A percentile compares a stretch with the other conserved stretches of the same genome.
Conservation (phyloP, 1,140 invertebrate genomes). For the Bombyx mandarina region DNA sequence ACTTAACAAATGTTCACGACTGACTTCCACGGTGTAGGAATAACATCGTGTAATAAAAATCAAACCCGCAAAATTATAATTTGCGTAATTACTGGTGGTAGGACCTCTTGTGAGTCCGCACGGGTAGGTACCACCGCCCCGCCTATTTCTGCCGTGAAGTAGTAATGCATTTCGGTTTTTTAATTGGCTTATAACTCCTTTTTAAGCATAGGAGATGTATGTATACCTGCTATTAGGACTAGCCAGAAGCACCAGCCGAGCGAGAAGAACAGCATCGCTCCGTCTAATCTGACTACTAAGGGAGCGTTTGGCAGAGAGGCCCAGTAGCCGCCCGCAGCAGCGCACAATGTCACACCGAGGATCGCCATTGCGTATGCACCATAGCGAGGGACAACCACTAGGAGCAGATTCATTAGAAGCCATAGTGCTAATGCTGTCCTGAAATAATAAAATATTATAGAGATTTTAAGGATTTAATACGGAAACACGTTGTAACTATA, state of each 20-base stretch:
- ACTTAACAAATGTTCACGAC: too few species aligned
- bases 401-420: conserved; percentile 92
- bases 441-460: conserved; percentile 10
- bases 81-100: too few species aligned
- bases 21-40: too few species aligned
- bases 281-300: conserved; percentile 88
- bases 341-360: conserved; percentile 82
- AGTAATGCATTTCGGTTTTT: too few species aligned
- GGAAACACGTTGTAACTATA: too few species aligned
- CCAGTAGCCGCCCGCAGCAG: conserved; percentile 87
- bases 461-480: too few species aligned
- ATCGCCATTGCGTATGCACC: conserved; percentile 91
- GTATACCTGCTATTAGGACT: conserved; percentile 85
- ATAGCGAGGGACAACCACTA: conserved; percentile 93
- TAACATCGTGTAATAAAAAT: too few species aligned
- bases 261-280: conserved; percentile 82
- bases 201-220: not conserved
- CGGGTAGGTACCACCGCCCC: too few species aligned
- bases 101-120: too few species aligned
- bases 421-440: conserved; percentile 92
- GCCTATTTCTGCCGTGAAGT: too few species aligned
- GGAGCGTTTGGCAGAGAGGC: conserved; percentile 85
- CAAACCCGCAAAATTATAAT: too few species aligned
- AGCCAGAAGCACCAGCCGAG: conserved; percentile 97
- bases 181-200: not conserved